Evolutionary conservation across 2,113 vertebrate genomes (phyloP).

Genomic region (Apaloderma vittatum): DNA sequence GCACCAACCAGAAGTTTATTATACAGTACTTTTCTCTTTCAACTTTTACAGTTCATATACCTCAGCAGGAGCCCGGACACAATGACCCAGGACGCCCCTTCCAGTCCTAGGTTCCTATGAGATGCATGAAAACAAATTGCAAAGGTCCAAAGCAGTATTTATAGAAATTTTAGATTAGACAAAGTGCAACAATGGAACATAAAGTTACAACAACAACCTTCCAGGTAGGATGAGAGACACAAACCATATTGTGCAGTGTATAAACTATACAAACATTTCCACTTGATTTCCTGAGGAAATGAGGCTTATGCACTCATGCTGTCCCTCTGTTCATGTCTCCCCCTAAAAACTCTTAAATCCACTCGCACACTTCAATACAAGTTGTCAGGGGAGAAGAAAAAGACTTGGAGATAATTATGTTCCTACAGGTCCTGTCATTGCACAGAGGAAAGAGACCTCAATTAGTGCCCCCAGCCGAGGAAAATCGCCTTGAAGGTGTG

Average conservation of each 20-base stretch:
- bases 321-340: not conserved
- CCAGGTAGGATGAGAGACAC: not conserved
- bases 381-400: slow-evolving; percentile 29
- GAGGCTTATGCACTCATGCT: not conserved
- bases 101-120: slow-evolving; percentile 2
- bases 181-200: slow-evolving; percentile 41
- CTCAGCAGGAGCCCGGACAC: slow-evolving; percentile 43
- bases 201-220: not conserved
- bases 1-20: slow-evolving; percentile 62
- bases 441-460: not conserved
- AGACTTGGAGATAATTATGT: slow-evolving; percentile 21
- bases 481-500: slow-evolving; percentile 11
- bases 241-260: not conserved
- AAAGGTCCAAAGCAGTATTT: slow-evolving; percentile 63
- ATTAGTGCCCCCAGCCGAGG: not conserved
- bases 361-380: not conserved
- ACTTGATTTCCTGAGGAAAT: slow-evolving; percentile 62
- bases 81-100: slow-evolving; percentile 36
- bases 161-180: slow-evolving; percentile 47
- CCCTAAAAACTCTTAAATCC: not conserved
- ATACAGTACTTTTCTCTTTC: slow-evolving; percentile 61
- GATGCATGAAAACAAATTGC: slow-evolving; percentile 51
- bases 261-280: slow-evolving; percentile 41
- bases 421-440: slow-evolving; percentile 23
- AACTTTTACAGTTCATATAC: slow-evolving; percentile 71